Percentiles rank a stretch among this genome's conserved stretches.
These are phyloP conservation scores for Diarsia brunnea DNA, from an alignment of 2,888 invertebrate genomes.

Conservation along the genomic window DNA sequence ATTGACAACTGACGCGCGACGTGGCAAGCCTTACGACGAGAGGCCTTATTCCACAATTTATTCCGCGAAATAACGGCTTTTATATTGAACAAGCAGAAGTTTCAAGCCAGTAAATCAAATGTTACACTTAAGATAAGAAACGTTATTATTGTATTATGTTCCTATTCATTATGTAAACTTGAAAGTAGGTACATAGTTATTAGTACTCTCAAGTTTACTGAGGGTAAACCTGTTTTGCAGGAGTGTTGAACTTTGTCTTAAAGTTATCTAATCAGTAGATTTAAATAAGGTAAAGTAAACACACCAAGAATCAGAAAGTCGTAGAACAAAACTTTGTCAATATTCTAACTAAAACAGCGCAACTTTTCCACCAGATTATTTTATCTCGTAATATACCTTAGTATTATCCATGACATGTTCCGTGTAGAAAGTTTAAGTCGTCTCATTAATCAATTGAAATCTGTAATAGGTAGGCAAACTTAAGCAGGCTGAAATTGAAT, in stretches of 20 bases:
- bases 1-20: slow-evolving; percentile 27
- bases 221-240: slow-evolving; percentile 40
- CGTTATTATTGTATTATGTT: slow-evolving; percentile 44
- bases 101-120: slow-evolving; percentile 31
- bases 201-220: slow-evolving; percentile 28
- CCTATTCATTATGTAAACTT: slow-evolving; percentile 33
- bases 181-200: slow-evolving; percentile 37
- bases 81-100: slow-evolving; percentile 11
- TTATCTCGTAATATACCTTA: slow-evolving; percentile 9
- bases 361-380: slow-evolving; percentile 26
- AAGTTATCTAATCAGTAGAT: slow-evolving; percentile 60
- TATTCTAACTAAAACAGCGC: slow-evolving; percentile 33
- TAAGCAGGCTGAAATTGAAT: not conserved
- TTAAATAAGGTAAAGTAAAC: slow-evolving; percentile 51
- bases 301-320: slow-evolving; percentile 36
- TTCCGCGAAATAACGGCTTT: slow-evolving; percentile 6
- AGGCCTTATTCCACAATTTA: not conserved
- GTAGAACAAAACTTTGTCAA: slow-evolving; percentile 46
- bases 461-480: slow-evolving; percentile 4
- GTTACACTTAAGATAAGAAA: slow-evolving; percentile 32
- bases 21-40: not conserved
- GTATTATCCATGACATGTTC: slow-evolving; percentile 22
- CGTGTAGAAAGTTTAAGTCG: not conserved
- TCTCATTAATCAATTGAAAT: slow-evolving; percentile 26
- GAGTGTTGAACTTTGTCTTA: slow-evolving; percentile 46